Conservation (phyloP, 2,888 invertebrate genomes). For the Deladenus siricidicola region DNA sequence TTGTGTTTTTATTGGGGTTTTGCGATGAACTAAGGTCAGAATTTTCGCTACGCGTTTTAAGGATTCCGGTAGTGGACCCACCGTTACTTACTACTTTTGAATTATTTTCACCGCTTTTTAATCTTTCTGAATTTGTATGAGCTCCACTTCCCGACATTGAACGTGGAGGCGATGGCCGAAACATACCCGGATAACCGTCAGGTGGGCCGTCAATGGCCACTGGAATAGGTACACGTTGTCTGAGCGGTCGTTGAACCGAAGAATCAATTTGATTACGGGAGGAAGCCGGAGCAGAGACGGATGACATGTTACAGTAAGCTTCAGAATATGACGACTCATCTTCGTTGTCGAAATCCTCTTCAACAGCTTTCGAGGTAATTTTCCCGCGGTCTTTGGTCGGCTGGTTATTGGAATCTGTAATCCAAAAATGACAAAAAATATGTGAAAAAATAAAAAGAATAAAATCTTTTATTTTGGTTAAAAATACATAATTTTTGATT, state of each 20-base stretch:
- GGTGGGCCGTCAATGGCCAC: too few relatives aligned
- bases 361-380: too few relatives aligned
- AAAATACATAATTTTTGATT: not conserved
- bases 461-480: not conserved
- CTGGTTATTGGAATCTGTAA: not conserved
- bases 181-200: too few relatives aligned
- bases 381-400: too few relatives aligned
- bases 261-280: constrained; percentile 7
- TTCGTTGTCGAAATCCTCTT: constrained; percentile 7
- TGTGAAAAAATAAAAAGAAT: too few relatives aligned
- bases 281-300: constrained; percentile 24
- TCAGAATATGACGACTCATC: constrained; percentile 15
- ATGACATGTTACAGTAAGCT: constrained; percentile 8
- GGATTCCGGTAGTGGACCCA: not conserved
- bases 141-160: not conserved
- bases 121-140: constrained; percentile 9
- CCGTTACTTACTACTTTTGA: too few relatives aligned
- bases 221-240: constrained; percentile 1
- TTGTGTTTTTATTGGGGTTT: too few relatives aligned
- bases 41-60: not conserved
- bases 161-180: too few relatives aligned
- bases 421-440: too few relatives aligned
- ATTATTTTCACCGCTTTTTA: too few relatives aligned
- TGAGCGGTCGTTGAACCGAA: not conserved
- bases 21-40: not conserved